Evolutionary conservation across 2,888 invertebrate species (phyloP).

Genomic region (Homarus gammarus): DNA sequence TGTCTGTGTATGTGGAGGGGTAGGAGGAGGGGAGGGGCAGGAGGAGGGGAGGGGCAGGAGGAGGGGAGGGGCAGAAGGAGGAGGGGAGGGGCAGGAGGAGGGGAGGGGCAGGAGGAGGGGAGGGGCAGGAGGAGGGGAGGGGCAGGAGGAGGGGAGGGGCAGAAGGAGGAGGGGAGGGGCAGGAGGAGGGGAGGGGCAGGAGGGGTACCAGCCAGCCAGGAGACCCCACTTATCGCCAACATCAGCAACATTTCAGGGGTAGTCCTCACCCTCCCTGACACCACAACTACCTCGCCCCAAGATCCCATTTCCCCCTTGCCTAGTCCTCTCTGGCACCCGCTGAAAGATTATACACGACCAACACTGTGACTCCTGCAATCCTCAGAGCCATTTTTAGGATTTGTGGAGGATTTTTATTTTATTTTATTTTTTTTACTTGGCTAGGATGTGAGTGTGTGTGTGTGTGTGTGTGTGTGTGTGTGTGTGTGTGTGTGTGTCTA

Average conservation of each 20-base stretch:
- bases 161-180: too few species aligned
- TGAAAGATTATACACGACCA: constrained; percentile 27
- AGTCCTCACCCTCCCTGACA: constrained; percentile 36
- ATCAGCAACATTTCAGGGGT: constrained; percentile 45
- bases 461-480: constrained; percentile 16
- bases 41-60: too few species aligned
- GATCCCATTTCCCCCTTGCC: constrained; percentile 39
- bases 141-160: too few species aligned
- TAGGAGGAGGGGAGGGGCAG: too few species aligned
- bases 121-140: too few species aligned
- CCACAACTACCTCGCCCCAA: constrained; percentile 45
- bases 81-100: too few species aligned
- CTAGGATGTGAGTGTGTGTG: constrained; percentile 7
- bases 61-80: too few species aligned
- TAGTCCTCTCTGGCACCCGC: constrained; percentile 29
- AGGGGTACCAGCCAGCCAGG: too few species aligned
- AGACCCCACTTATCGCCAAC: constrained; percentile 17
- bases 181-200: too few species aligned
- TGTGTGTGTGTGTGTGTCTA: constrained; percentile 12
- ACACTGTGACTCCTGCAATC: constrained; percentile 3
- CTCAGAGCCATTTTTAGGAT: constrained; percentile 17
- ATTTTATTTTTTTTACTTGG: neutral
- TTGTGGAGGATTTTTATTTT: neutral
- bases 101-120: too few species aligned
- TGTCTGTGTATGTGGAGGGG: too few species aligned